These are phyloP conservation scores for Troglohyphantes excavatus DNA, from an alignment of 2,888 invertebrate species.

Conservation along the genomic window DNA sequence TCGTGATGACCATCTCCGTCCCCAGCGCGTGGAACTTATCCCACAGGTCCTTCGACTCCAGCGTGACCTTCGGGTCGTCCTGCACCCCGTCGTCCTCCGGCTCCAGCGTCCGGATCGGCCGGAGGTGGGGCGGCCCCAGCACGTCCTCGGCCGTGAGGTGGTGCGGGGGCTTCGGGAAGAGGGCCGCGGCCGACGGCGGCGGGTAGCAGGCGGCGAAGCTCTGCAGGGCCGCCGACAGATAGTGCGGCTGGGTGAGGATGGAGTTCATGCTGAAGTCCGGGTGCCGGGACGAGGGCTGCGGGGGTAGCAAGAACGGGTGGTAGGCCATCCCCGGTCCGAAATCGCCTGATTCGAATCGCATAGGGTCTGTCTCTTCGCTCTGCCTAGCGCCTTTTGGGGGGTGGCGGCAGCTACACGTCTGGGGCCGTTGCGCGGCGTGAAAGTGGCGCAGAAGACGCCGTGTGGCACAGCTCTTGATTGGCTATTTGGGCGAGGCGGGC, in stretches of 20 bases:
- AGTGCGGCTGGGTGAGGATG: conserved; percentile 87
- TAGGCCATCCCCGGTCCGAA: conserved; percentile 86
- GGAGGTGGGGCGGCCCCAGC: conserved; percentile 85
- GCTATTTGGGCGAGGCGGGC: conserved; percentile 79
- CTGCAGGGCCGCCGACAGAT: conserved; percentile 81
- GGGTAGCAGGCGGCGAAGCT: conserved; percentile 62
- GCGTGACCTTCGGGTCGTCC: conserved; percentile 98
- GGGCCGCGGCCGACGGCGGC: conserved; percentile 87
- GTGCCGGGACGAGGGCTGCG: conserved; percentile 53
- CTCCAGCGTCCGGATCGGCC: conserved; percentile 88
- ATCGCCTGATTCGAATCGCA: conserved; percentile 88
- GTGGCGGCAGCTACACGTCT: conserved; percentile 56
- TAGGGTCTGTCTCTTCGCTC: conserved; percentile 82
- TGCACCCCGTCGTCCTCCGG: conserved; percentile 85
- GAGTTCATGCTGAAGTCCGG: conserved; percentile 96
- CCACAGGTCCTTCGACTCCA: conserved; percentile 99
- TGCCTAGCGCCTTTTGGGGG: conserved; percentile 19
- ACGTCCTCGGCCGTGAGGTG: conserved; percentile 80
- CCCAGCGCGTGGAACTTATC: conserved; percentile 99
- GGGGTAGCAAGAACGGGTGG: conserved; percentile 86
- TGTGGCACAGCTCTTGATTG: conserved; percentile 76
- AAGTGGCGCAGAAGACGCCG: conserved; percentile 64
- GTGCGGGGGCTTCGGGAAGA: conserved; percentile 84
- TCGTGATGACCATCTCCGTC: conserved; percentile 99
- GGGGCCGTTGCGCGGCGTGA: conserved; percentile 67